These are phyloP conservation scores for Ptyas mucosa DNA, from an alignment of 2,113 vertebrate genomes.

Conservation along the genomic window DNA sequence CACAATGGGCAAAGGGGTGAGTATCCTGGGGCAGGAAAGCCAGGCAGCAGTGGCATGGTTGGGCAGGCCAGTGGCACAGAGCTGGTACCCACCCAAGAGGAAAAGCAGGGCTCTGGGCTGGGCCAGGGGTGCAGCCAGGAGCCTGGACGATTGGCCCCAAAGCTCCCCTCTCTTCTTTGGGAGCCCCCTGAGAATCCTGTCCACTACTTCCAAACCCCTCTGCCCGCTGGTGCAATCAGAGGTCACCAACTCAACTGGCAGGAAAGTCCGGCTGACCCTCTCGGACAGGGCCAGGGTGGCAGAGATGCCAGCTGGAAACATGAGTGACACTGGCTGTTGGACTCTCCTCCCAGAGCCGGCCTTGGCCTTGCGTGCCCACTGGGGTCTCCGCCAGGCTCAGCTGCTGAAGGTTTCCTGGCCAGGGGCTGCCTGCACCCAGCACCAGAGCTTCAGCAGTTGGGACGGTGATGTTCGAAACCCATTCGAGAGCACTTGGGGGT, in stretches of 20 bases:
- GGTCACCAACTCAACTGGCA: background rate
- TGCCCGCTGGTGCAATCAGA: background rate
- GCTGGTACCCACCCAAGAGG: background rate
- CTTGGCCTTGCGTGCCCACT: background rate
- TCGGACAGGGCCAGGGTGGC: background rate
- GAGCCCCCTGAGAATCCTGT: background rate
- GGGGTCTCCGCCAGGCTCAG: background rate
- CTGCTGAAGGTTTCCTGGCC: background rate
- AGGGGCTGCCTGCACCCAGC: background rate
- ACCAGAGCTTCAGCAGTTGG: background rate
- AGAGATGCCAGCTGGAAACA: background rate
- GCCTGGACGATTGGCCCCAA: background rate
- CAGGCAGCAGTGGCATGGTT: background rate
- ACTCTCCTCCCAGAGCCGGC: background rate
- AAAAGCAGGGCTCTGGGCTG: background rate
- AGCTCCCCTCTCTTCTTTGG: background rate
- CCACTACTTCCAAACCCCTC: background rate
- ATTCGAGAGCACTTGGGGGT: background rate
- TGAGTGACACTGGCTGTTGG: background rate
- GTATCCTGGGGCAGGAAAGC: background rate
- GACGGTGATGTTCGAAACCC: background rate
- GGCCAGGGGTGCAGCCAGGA: background rate
- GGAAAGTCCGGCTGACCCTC: background rate
- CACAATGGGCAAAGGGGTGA: background rate
- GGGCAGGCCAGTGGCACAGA: background rate